Percentiles rank a stretch among this genome's conserved stretches.
These are phyloP conservation scores for Parapristionchus giblindavisi DNA, from an alignment of 2,888 invertebrate species.

Conservation along the genomic window DNA sequence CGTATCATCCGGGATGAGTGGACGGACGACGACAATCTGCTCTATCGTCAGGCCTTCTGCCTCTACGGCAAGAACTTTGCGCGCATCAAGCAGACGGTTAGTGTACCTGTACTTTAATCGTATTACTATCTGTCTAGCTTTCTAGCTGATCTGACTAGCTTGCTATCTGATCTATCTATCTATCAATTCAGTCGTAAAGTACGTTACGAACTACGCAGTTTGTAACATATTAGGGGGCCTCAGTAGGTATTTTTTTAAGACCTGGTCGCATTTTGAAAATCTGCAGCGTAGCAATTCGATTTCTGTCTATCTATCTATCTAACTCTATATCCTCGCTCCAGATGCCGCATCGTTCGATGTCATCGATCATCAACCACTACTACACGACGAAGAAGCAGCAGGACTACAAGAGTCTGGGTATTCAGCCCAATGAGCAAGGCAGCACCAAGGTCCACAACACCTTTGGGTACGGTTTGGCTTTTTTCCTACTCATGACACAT, in stretches of 20 bases:
- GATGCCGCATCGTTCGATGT: conserved; percentile 51
- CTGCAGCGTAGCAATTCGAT: no score
- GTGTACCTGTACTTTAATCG: not conserved
- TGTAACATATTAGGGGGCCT: no score
- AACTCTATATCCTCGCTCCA: conserved; percentile 31
- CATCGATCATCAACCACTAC: conserved; percentile 50
- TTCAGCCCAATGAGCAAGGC: conserved; percentile 2
- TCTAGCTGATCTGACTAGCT: no score
- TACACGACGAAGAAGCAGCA: conserved; percentile 49
- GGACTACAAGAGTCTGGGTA: conserved; percentile 41
- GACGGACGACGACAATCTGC: conserved; percentile 41
- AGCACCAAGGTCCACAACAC: conserved; percentile 3
- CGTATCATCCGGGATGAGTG: conserved; percentile 39
- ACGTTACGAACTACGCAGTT: no score
- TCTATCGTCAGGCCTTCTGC: conserved; percentile 41
- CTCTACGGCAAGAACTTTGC: conserved; percentile 46
- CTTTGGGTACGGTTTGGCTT: conserved; percentile 15
- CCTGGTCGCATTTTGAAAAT: no score
- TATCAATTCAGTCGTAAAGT: no score
- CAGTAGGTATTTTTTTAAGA: no score
- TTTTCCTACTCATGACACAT: no score
- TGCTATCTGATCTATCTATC: no score
- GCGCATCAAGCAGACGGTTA: conserved; percentile 43
- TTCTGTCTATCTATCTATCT: no score
- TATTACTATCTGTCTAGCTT: no score